These are phyloP conservation scores for Phengaris alcon DNA, from an alignment of 2,888 invertebrate genomes.

Conservation along the genomic window DNA sequence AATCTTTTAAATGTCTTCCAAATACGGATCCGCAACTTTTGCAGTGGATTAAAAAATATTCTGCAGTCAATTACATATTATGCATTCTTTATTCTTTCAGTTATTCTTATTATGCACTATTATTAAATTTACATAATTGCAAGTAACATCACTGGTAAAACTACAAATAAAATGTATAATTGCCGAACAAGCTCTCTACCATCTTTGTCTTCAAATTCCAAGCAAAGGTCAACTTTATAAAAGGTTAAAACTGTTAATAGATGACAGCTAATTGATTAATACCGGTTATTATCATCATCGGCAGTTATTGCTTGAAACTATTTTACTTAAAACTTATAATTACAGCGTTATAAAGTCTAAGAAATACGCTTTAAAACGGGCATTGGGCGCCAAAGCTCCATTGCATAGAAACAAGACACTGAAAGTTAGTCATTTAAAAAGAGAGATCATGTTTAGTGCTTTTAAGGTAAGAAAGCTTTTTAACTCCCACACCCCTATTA, in stretches of 20 bases:
- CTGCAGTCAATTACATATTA: background rate
- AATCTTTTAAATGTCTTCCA: conserved; percentile 1
- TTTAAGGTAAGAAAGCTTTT: background rate
- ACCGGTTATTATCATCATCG: background rate
- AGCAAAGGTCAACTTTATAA: conserved; percentile 4
- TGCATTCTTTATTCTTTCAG: no score
- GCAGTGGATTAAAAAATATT: background rate
- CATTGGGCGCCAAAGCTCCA: background rate
- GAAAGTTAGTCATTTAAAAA: background rate
- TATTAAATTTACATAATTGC: background rate
- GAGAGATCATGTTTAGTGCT: conserved; percentile 11
- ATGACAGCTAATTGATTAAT: background rate
- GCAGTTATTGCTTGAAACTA: background rate
- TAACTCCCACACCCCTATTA: no score
- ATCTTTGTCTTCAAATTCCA: conserved; percentile 15
- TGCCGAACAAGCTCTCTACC: conserved; percentile 6
- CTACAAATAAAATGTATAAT: background rate
- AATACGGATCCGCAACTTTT: background rate
- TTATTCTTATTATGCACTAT: conserved; percentile 9
- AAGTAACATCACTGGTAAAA: conserved; percentile 9
- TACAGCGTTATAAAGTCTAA: no score
- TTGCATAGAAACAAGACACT: no score
- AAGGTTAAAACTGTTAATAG: conserved; percentile 5
- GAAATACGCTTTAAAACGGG: no score
- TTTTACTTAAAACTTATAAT: no score